Conservation (phyloP, 2,797 vertebrate genomes). For the Propithecus perrieri region DNA sequence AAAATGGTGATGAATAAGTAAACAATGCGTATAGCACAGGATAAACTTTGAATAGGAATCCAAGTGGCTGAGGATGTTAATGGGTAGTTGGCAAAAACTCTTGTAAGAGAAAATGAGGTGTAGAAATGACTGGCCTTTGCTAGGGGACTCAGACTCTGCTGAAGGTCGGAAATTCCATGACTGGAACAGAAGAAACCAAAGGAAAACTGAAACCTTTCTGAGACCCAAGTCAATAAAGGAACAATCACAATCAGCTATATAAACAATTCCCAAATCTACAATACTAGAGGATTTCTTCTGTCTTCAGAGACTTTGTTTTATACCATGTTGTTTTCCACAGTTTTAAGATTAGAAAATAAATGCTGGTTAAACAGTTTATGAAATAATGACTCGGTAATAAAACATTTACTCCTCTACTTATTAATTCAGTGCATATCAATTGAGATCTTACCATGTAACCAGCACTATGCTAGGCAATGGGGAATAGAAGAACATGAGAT, state of each 20-base stretch:
- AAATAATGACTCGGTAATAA: neutral
- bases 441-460: neutral
- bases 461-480: neutral
- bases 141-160: conserved; percentile 42
- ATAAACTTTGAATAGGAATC: conserved; percentile 73
- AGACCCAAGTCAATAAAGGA: neutral
- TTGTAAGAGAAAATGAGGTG: conserved; percentile 59
- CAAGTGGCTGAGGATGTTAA: conserved; percentile 76
- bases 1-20: conserved; percentile 72
- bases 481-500: neutral
- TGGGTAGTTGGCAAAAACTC: conserved; percentile 67
- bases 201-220: neutral
- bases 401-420: neutral
- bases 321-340: neutral
- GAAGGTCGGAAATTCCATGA: neutral
- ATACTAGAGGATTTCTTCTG: neutral
- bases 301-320: neutral
- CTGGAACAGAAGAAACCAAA: conserved; percentile 54
- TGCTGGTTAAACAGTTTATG: neutral
- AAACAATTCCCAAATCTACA: neutral
- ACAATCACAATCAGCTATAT: neutral
- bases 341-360: neutral
- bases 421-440: neutral
- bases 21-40: conserved; percentile 67
- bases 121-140: neutral